Percentiles rank a stretch among this genome's conserved stretches.
Conservation (phyloP, 2,888 invertebrate species). For the Lamproptera curius region DNA sequence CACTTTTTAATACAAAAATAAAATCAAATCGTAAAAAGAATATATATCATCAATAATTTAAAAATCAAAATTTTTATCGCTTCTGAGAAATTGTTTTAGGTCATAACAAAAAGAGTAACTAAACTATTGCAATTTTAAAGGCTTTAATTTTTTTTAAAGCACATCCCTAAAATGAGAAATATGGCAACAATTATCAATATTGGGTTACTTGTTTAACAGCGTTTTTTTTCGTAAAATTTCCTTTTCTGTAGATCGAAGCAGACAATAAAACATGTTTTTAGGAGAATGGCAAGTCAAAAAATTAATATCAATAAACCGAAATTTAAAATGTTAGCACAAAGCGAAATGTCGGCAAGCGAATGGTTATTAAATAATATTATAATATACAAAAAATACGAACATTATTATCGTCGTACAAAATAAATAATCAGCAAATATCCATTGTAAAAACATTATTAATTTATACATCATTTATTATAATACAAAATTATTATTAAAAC, state of each 20-base stretch:
- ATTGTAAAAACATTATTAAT: conserved; percentile 47
- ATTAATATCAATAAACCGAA: conserved; percentile 22
- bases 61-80: neutral
- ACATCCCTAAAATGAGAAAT: too few relatives aligned
- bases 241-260: too few relatives aligned
- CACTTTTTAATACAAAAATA: too few relatives aligned
- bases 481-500: conserved; percentile 41
- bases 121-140: too few relatives aligned
- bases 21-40: too few relatives aligned
- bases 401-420: conserved; percentile 44
- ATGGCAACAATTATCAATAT: too few relatives aligned
- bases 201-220: too few relatives aligned
- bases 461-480: conserved; percentile 48
- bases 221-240: too few relatives aligned
- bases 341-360: conserved; percentile 60
- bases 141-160: too few relatives aligned
- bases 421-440: conserved; percentile 55
- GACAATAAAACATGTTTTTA: too few relatives aligned
- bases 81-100: too few relatives aligned
- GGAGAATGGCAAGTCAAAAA: conserved; percentile 48
- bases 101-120: too few relatives aligned
- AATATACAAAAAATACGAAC: conserved; percentile 46
- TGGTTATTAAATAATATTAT: conserved; percentile 30
- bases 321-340: conserved; percentile 35
- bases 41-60: neutral